Conservation (phyloP, 2,888 invertebrate species). For the Pycnomerus fuliginosus region DNA sequence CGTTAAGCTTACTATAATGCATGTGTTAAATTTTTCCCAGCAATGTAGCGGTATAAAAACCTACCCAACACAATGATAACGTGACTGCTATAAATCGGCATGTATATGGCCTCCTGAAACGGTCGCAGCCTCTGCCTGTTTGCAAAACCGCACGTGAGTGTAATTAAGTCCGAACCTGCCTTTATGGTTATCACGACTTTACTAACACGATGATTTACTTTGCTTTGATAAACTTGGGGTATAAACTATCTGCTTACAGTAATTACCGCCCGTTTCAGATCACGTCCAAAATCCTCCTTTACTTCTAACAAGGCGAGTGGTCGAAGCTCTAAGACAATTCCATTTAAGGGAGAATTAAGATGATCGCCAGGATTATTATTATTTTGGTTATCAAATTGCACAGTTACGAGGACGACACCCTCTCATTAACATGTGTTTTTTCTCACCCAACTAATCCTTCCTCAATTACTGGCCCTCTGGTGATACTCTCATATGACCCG, state of each 20-base stretch:
- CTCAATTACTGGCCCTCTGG: too few species aligned
- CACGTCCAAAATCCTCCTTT: slow-evolving; percentile 30
- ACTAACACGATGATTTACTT: slow-evolving; percentile 49
- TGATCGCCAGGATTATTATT: too few species aligned
- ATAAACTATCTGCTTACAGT: slow-evolving; percentile 47
- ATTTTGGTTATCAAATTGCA: too few species aligned
- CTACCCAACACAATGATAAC: slow-evolving; percentile 46
- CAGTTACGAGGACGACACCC: too few species aligned
- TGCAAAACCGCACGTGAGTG: slow-evolving; percentile 50
- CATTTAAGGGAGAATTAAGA: too few species aligned
- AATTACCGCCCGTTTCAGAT: slow-evolving; percentile 39
- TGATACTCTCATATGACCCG: too few species aligned
- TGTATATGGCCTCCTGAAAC: slow-evolving; percentile 43
- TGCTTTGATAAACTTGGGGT: slow-evolving; percentile 49
- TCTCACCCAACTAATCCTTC: too few species aligned
- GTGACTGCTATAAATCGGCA: slow-evolving; percentile 45
- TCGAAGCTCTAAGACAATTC: too few species aligned
- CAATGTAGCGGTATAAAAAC: slow-evolving; percentile 29
- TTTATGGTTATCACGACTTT: slow-evolving; percentile 51
- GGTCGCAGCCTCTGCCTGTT: slow-evolving; percentile 38
- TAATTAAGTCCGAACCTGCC: slow-evolving; percentile 51
- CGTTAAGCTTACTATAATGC: slow-evolving; percentile 29
- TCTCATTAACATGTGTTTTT: too few species aligned
- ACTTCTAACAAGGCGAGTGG: too few species aligned
- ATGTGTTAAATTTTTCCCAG: slow-evolving; percentile 36